Percentiles rank a stretch among this genome's conserved stretches.
phyloP scores from a whole-genome alignment of 2,888 invertebrate species.

The Drosophila flavopinicola region DNA sequence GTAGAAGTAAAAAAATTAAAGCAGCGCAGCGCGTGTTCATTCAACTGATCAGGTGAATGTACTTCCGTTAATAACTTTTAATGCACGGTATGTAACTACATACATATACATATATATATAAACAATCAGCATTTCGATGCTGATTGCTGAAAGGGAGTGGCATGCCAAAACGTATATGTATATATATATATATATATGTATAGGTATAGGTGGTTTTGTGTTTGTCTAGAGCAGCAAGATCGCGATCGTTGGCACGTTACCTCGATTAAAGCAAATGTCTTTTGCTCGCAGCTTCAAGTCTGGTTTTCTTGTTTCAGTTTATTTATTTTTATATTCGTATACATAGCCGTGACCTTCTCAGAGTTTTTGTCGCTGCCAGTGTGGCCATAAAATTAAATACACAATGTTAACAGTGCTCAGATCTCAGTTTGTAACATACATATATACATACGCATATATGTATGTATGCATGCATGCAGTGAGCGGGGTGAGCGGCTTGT shows the following conservation, averaged over 20 bases:
- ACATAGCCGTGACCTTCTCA: constrained; percentile 73
- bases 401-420: constrained; percentile 31
- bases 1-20: constrained; percentile 54
- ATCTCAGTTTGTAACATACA: constrained; percentile 27
- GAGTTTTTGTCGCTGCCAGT: constrained; percentile 45
- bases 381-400: constrained; percentile 56
- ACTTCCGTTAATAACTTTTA: constrained; percentile 73
- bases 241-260: constrained; percentile 72
- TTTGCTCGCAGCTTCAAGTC: constrained; percentile 46
- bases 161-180: constrained; percentile 12
- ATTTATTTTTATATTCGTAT: constrained; percentile 20
- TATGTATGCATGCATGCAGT: too few species aligned
- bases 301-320: constrained; percentile 58
- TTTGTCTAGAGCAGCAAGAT: constrained; percentile 30
- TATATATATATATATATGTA: background rate
- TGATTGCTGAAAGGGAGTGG: constrained; percentile 52
- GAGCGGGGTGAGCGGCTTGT: too few species aligned
- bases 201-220: background rate
- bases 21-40: constrained; percentile 65
- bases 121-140: constrained; percentile 19
- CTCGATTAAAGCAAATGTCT: constrained; percentile 70
- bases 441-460: background rate
- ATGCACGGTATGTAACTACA: constrained; percentile 17
- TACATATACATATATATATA: background rate
- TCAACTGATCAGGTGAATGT: constrained; percentile 79